These are phyloP conservation scores for Aurelia sp. DNA, from an alignment of 30 jellyfish, hydroid and myxozoan genomes.

Conservation along the genomic window DNA sequence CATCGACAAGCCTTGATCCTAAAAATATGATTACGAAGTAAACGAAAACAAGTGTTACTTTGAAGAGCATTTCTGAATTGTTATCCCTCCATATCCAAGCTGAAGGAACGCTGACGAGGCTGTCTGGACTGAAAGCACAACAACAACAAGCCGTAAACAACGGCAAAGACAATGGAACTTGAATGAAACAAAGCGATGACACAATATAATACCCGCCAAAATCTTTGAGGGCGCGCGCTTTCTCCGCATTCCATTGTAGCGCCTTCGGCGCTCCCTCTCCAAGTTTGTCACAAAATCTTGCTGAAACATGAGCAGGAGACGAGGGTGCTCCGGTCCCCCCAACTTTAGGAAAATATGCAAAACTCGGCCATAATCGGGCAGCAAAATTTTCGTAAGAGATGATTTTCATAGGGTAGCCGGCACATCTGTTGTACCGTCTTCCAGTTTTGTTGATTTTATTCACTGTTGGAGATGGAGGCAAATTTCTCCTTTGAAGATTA, in stretches of 20 bases:
- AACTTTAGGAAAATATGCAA: too few relatives aligned
- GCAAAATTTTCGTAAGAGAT: too few relatives aligned
- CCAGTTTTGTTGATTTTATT: too few relatives aligned
- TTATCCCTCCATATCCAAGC: neutral
- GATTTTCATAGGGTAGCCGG: too few relatives aligned
- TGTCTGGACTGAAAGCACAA: neutral
- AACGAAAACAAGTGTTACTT: conserved; percentile 44
- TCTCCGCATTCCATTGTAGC: neutral
- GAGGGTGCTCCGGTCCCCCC: too few relatives aligned
- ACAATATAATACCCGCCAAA: conserved; percentile 59
- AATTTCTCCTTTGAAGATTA: too few relatives aligned
- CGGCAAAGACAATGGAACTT: conserved; percentile 1
- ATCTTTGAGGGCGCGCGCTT: conserved; percentile 1
- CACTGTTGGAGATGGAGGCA: too few relatives aligned
- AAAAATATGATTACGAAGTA: conserved; percentile 65
- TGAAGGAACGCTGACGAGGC: neutral
- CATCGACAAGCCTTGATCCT: conserved; percentile 76
- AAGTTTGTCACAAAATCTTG: neutral
- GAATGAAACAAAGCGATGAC: conserved; percentile 42
- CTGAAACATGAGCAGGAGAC: too few relatives aligned
- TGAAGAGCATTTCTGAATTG: conserved; percentile 48
- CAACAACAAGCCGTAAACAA: conserved; percentile 1
- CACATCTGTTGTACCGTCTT: too few relatives aligned
- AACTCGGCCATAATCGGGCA: too few relatives aligned
- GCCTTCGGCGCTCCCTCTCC: neutral